Conservation (phyloP, 2,113 vertebrate genomes). For the Micronycteris hirsuta region DNA sequence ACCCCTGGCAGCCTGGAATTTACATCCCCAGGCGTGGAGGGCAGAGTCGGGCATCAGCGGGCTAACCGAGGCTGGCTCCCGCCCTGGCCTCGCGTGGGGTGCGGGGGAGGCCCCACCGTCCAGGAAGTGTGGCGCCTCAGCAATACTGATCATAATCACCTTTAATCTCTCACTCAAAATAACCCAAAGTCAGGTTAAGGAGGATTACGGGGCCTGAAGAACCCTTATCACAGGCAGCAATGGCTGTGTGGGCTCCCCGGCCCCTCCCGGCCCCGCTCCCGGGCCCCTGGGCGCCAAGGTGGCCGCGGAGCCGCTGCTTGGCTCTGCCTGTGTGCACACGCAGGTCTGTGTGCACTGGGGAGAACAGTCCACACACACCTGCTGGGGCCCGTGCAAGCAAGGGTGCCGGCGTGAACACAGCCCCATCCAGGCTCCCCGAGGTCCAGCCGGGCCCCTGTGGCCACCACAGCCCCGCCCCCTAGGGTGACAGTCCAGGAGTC, state of each 20-base stretch:
- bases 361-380: not conserved
- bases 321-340: not conserved
- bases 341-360: not conserved
- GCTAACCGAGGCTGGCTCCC: not conserved
- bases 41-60: too few relatives aligned
- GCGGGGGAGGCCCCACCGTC: not conserved
- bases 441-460: fast-evolving
- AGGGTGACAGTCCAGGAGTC: fast-evolving
- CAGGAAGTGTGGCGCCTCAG: slow-evolving; percentile 64
- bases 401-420: not conserved
- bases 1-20: too few relatives aligned
- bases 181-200: slow-evolving; percentile 82
- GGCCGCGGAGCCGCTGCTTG: not conserved
- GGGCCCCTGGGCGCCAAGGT: fast-evolving
- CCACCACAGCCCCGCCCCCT: not conserved
- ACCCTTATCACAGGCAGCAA: slow-evolving; percentile 41
- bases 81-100: not conserved
- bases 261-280: not conserved
- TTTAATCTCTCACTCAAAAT: slow-evolving; percentile 86
- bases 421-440: not conserved
- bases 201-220: slow-evolving; percentile 80
- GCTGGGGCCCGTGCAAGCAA: not conserved
- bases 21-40: too few relatives aligned
- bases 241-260: not conserved
- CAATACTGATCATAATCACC: slow-evolving; percentile 75